Percentiles rank a stretch among this genome's conserved stretches.
Conservation (phyloP, 2,113 vertebrate genomes). For the Macquaria australasica region DNA sequence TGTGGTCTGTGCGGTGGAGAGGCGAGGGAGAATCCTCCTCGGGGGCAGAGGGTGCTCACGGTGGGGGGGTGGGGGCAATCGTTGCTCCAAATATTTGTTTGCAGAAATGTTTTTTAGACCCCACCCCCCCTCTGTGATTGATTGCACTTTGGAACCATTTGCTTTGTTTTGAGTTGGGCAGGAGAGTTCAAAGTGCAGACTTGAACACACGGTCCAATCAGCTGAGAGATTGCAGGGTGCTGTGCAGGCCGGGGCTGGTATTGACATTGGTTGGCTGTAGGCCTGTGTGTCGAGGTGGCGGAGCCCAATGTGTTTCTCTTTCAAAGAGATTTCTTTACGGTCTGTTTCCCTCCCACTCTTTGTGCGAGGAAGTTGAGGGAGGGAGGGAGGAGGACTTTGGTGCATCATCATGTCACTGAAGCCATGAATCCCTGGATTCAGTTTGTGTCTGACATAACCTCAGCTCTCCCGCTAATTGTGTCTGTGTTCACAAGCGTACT, state of each 20-base stretch:
- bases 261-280: constrained; percentile 20
- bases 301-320: constrained; percentile 45
- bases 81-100: constrained; percentile 33
- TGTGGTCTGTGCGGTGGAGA: constrained; percentile 45
- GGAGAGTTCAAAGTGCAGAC: constrained; percentile 8
- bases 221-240: background rate
- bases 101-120: background rate
- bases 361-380: constrained; percentile 16
- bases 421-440: background rate
- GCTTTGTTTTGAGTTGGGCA: background rate
- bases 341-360: constrained; percentile 58
- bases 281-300: constrained; percentile 31
- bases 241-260: background rate
- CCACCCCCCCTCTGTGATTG: background rate
- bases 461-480: constrained; percentile 13
- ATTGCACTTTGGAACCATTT: background rate
- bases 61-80: background rate
- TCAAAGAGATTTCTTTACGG: constrained; percentile 67
- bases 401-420: constrained; percentile 17
- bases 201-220: background rate
- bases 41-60: background rate
- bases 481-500: constrained; percentile 27
- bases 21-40: constrained; percentile 39
- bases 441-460: constrained; percentile 28
- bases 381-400: background rate